Percentiles rank a stretch among this genome's conserved stretches.
These are phyloP conservation scores for Colostygia pectinataria DNA, from an alignment of 2,888 invertebrate species.

Conservation along the genomic window DNA sequence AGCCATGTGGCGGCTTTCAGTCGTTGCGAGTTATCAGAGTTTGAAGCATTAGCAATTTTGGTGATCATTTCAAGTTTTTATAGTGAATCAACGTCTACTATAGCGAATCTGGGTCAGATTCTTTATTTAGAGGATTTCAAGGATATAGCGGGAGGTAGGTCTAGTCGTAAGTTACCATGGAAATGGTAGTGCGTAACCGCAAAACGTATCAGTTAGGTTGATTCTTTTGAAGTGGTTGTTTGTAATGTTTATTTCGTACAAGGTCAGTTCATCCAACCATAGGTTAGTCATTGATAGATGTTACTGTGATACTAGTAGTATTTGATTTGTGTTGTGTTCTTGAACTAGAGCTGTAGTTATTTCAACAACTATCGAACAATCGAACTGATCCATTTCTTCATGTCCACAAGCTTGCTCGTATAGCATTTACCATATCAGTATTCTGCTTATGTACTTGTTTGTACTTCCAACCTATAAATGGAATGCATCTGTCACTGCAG, in stretches of 20 bases:
- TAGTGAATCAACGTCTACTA: conserved; percentile 47
- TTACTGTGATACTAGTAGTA: neutral
- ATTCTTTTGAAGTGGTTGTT: conserved; percentile 9
- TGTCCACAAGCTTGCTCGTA: too few relatives aligned
- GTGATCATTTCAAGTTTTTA: conserved; percentile 43
- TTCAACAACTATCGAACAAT: too few relatives aligned
- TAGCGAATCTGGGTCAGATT: conserved; percentile 70
- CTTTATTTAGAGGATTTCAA: conserved; percentile 57
- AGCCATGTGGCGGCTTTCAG: conserved; percentile 62
- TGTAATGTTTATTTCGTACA: conserved; percentile 20
- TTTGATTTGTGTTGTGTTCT: neutral
- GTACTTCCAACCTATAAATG: neutral
- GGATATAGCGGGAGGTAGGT: conserved; percentile 58
- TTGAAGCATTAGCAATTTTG: conserved; percentile 37
- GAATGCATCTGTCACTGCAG: conserved; percentile 20
- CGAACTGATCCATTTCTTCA: too few relatives aligned
- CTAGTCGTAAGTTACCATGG: conserved; percentile 26
- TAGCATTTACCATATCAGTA: neutral
- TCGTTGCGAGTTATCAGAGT: conserved; percentile 43
- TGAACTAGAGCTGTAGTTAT: neutral
- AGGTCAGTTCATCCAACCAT: conserved; percentile 22
- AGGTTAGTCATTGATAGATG: neutral
- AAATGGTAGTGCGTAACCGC: conserved; percentile 7
- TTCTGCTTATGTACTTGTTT: conserved; percentile 2
- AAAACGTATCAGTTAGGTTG: conserved; percentile 7